A percentile compares a stretch with the other conserved stretches of the same genome.
These are phyloP conservation scores for Numenius phaeopus DNA, from an alignment of 2,797 vertebrate genomes.

Conservation along the genomic window DNA sequence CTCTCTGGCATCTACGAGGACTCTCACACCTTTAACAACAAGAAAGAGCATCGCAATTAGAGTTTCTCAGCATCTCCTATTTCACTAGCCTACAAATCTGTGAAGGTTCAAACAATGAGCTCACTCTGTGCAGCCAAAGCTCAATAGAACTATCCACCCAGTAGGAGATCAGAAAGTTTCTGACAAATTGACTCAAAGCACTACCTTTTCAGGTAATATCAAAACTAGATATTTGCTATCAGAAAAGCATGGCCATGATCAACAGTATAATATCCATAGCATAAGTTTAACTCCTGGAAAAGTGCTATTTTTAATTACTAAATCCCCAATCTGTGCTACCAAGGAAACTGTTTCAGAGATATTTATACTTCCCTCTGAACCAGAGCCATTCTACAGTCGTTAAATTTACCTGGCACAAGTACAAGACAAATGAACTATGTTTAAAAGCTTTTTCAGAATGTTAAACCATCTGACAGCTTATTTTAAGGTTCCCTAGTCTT, in stretches of 20 bases:
- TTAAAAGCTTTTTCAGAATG: neutral
- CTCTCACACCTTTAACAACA: conserved; percentile 87
- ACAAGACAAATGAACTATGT: neutral
- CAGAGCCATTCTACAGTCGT: neutral
- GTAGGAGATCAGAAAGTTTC: rapidly evolving
- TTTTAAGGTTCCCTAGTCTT: neutral
- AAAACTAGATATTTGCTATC: neutral
- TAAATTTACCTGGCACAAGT: neutral
- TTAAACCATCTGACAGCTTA: neutral
- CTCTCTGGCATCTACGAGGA: conserved; percentile 95
- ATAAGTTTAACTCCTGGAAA: neutral
- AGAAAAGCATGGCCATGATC: rapidly evolving
- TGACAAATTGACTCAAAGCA: neutral
- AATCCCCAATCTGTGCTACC: neutral
- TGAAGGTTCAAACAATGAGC: neutral
- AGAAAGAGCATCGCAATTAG: neutral
- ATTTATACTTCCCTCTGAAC: neutral
- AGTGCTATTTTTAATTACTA: neutral
- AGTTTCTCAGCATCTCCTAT: conserved; percentile 45
- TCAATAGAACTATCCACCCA: neutral
- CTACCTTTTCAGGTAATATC: neutral
- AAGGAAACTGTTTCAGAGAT: neutral
- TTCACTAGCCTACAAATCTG: neutral
- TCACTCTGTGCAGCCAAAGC: neutral
- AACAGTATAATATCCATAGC: rapidly evolving